Percentiles rank a stretch among this genome's conserved stretches.
These are phyloP conservation scores for Leptinotarsa tumamoca DNA, from an alignment of 2,888 invertebrate species.

Conservation along the genomic window DNA sequence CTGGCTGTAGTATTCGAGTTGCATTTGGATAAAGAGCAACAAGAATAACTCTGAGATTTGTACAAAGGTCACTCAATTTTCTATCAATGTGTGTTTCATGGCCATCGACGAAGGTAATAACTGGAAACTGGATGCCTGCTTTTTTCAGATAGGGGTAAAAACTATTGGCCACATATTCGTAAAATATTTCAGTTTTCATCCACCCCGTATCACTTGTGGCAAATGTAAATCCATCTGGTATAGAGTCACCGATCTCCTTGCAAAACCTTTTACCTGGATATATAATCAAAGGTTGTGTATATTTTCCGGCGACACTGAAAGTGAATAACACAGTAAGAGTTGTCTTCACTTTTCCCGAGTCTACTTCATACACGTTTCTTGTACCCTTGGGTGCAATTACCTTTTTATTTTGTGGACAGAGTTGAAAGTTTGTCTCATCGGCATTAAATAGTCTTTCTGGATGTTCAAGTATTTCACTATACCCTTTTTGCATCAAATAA, in stretches of 20 bases:
- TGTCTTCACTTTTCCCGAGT: background rate
- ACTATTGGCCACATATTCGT: conserved; percentile 33
- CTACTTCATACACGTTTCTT: conserved; percentile 32
- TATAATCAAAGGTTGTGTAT: conserved; percentile 29
- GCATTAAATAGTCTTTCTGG: conserved; percentile 47
- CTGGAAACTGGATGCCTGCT: conserved; percentile 26
- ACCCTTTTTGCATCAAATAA: conserved; percentile 26
- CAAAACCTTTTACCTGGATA: conserved; percentile 36
- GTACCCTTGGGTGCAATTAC: conserved; percentile 36
- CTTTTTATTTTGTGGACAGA: conserved; percentile 36
- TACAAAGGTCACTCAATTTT: conserved; percentile 39
- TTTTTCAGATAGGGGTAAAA: conserved; percentile 31
- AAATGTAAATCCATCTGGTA: conserved; percentile 21
- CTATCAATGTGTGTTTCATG: conserved; percentile 34
- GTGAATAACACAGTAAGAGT: conserved; percentile 28
- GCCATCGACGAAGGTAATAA: conserved; percentile 37
- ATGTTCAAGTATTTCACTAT: conserved; percentile 36
- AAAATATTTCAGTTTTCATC: conserved; percentile 43
- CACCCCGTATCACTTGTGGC: conserved; percentile 27
- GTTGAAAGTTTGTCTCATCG: conserved; percentile 36
- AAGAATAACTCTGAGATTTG: conserved; percentile 44
- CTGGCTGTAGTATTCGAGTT: conserved; percentile 44
- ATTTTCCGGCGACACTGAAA: conserved; percentile 6
- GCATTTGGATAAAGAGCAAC: conserved; percentile 53
- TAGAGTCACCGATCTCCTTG: conserved; percentile 23